phyloP scores from a whole-genome alignment of 1,140 invertebrate species.

The Drosophila lowei region DNA sequence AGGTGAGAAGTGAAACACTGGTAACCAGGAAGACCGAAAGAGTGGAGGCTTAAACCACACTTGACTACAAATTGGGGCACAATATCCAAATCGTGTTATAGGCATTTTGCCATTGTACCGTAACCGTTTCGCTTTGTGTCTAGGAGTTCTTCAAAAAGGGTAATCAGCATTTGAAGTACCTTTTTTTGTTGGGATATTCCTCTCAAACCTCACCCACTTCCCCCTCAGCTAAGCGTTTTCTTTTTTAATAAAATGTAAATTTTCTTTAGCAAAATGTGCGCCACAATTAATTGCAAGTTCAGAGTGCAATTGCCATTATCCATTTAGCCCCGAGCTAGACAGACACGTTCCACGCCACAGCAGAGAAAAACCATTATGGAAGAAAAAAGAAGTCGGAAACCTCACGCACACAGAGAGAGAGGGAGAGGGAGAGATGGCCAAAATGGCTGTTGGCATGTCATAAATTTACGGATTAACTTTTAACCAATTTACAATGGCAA shows the following conservation, averaged over 20 bases:
- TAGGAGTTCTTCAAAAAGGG: too few species aligned
- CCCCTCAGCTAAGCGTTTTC: not conserved
- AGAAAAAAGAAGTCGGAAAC: constrained; percentile 6
- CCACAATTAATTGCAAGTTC: constrained; percentile 68
- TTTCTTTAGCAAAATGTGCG: constrained; percentile 2
- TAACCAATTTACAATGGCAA: constrained; percentile 78
- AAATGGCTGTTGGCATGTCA: constrained; percentile 79
- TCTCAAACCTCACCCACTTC: not conserved
- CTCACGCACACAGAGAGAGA: constrained; percentile 44
- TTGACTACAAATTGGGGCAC: too few species aligned
- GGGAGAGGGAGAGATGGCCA: constrained; percentile 17
- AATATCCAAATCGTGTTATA: too few species aligned
- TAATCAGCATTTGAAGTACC: too few species aligned
- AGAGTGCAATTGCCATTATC: constrained; percentile 75
- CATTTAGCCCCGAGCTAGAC: constrained; percentile 62
- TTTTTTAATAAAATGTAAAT: constrained; percentile 25
- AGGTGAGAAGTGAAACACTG: not conserved
- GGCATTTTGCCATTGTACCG: too few species aligned
- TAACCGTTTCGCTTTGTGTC: too few species aligned
- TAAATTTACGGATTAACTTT: constrained; percentile 81
- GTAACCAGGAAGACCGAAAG: constrained; percentile 2
- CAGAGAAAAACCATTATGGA: constrained; percentile 14
- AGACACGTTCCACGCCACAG: constrained; percentile 44
- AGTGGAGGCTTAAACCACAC: too few species aligned
- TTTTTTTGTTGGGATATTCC: not conserved